phyloP scores from a whole-genome alignment of 2,797 vertebrate genomes.

The Cebuella pygmaea region DNA sequence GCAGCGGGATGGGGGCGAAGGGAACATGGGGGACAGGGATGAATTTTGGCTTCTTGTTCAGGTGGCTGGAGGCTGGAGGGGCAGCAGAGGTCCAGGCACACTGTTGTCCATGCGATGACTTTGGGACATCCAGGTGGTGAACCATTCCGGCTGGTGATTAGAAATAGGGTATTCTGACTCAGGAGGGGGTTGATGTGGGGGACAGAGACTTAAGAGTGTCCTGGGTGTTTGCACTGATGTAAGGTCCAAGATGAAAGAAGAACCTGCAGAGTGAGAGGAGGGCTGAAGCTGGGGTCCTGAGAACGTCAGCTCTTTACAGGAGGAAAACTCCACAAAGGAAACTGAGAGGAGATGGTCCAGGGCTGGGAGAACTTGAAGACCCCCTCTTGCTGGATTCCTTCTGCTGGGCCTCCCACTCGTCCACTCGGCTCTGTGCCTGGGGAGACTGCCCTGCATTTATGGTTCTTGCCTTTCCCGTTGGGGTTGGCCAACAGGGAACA shows the following conservation, averaged over 20 bases:
- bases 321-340: neutral
- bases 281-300: neutral
- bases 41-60: neutral
- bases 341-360: fast-evolving
- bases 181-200: neutral
- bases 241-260: neutral
- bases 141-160: neutral
- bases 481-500: neutral
- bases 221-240: neutral
- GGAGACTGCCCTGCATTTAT: neutral
- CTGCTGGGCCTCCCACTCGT: neutral
- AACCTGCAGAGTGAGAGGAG: fast-evolving
- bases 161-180: neutral
- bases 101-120: neutral
- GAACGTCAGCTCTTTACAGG: too few species aligned
- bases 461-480: fast-evolving
- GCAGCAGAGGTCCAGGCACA: fast-evolving
- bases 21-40: neutral
- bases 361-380: neutral
- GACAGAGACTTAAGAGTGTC: neutral
- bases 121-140: neutral
- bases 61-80: neutral
- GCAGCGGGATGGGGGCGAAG: too few species aligned
- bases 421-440: neutral
- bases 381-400: neutral